These are phyloP conservation scores for Acridotheres tristis DNA, from an alignment of 2,797 vertebrate species.

Conservation along the genomic window DNA sequence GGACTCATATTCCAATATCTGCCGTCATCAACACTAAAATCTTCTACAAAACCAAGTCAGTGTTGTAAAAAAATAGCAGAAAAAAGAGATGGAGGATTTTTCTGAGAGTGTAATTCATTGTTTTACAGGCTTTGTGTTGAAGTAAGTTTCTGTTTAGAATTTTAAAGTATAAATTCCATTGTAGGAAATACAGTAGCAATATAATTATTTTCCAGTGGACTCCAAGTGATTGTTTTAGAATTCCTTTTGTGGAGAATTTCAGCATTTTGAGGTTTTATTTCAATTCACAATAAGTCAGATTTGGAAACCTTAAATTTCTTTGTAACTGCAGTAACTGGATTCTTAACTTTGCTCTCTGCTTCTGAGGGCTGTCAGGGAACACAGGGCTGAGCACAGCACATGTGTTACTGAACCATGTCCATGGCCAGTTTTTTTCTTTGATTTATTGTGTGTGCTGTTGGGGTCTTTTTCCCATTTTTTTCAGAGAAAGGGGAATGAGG, in stretches of 20 bases:
- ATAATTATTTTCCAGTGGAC: neutral
- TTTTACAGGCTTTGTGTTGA: neutral
- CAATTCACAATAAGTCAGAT: neutral
- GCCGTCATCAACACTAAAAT: neutral
- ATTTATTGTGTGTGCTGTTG: neutral
- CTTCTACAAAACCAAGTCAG: neutral
- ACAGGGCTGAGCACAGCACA: neutral
- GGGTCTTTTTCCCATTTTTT: neutral
- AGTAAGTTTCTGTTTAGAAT: neutral
- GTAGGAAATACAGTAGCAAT: neutral
- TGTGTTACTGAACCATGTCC: neutral
- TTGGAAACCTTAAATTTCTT: neutral
- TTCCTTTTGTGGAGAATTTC: neutral
- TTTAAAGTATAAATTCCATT: neutral
- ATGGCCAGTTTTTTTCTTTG: neutral
- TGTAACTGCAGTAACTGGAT: neutral
- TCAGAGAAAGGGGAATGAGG: neutral
- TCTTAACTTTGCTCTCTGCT: neutral
- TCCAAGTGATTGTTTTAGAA: neutral
- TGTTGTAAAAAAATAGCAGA: neutral
- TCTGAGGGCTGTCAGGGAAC: neutral
- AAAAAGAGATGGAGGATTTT: neutral
- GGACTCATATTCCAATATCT: constrained; percentile 61
- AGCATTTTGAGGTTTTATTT: neutral
- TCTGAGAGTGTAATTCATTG: neutral